Base-by-base conservation (phyloP, 2,113 vertebrate species). In the Hystrix cristata region DNA sequence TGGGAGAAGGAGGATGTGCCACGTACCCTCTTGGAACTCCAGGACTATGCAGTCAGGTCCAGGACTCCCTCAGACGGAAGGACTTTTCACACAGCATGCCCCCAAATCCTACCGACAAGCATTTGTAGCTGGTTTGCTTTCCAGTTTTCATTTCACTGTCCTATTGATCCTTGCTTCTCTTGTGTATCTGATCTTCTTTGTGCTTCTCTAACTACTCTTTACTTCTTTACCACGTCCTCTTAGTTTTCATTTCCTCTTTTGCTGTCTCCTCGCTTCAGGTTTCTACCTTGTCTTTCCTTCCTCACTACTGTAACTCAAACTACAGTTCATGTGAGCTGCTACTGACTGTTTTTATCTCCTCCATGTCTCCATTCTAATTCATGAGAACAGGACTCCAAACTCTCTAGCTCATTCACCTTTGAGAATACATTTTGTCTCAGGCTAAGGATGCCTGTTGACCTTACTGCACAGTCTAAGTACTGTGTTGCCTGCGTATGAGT, bases 181-280 rank as follows among this genome's bases (percentile, higher is more conserved):
- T 11, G 3, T 59, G 34, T 10, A 1, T 46, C 43, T 83, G 9
- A 1, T 60, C 34, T 89, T 60, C 34, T 89, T 88, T 13, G 82
- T 80, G 13, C n/a, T 51, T 91, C n/a, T 94, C 23, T 46, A 16
- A 13, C 23, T 84, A 18, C 18, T 87, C 10, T 15, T 95, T 53
- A 27, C 25, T 78, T 38, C 19, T 60, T 90, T 72, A 82, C 9
- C 10, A 31, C 23, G 12, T 67, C 46, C 31, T 90, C 18, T 78
- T 64, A 64, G 38, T 74, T 84, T 91, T 59, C n/a, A 23, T 16
- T 48, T 21, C 87, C 4, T 87, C 3, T 83, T 86, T 95, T 79
- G 29, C 51, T 48, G 9, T 27, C 27, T 60, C 13, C 25, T 19
- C 51, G 19, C 4, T 38, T 48, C 72, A 0, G 1, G 0, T 21